A percentile compares a stretch with the other conserved stretches of the same genome.
Evolutionary conservation across 2,888 invertebrate species (phyloP).

Genomic region (Ditula angustiorana): DNA sequence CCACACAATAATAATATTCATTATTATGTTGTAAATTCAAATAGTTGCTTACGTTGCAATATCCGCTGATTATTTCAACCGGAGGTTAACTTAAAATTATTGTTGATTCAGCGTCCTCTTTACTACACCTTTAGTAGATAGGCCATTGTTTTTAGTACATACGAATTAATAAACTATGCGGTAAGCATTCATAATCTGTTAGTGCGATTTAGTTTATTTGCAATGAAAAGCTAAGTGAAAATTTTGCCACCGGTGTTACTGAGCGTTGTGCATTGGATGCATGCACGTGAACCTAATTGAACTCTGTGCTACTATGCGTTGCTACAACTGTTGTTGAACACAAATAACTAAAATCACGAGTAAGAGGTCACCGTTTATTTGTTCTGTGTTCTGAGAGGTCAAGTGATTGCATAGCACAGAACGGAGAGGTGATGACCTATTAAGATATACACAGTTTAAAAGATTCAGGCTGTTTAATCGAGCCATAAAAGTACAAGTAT

Average conservation of each 20-base stretch:
- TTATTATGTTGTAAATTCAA: conserved; percentile 1
- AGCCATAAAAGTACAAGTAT: background rate
- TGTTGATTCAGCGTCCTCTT: background rate
- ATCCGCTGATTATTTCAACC: conserved; percentile 16
- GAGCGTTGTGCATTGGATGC: background rate
- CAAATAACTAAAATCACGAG: background rate
- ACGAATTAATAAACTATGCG: no score
- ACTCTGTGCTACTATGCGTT: background rate
- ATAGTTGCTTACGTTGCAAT: conserved; percentile 7
- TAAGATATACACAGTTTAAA: background rate
- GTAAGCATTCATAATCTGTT: no score
- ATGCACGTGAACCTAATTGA: conserved; percentile 5
- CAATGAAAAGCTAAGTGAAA: background rate
- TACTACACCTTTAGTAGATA: background rate
- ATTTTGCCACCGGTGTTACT: background rate
- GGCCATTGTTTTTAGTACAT: background rate
- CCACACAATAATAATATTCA: conserved; percentile 25
- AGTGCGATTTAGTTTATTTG: background rate
- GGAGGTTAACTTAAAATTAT: background rate
- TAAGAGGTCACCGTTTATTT: conserved; percentile 24
- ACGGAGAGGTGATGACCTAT: conserved; percentile 19
- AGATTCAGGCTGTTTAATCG: conserved; percentile 6
- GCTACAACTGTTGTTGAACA: no score
- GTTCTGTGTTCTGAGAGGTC: no score
- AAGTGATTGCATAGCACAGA: conserved; percentile 5